Percentiles rank a stretch among this genome's conserved stretches.
Conservation (phyloP, 2,113 vertebrate genomes). For the Grantiella picta region DNA sequence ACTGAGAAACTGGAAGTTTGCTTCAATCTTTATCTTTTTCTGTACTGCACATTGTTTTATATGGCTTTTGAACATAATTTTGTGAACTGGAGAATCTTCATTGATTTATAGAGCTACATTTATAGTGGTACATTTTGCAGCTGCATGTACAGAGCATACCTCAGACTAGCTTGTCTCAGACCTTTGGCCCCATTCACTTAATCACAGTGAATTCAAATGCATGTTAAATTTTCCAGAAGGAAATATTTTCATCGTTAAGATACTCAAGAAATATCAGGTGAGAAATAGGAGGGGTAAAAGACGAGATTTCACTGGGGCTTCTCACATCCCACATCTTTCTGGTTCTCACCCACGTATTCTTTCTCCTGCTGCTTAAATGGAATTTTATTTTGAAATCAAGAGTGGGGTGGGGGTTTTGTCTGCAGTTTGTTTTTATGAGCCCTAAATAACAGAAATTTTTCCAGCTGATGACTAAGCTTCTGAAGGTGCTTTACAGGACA, state of each 20-base stretch:
- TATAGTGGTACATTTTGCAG: background rate
- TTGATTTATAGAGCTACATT: background rate
- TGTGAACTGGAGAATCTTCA: background rate
- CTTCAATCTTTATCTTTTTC: background rate
- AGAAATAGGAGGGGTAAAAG: background rate
- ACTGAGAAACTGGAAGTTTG: background rate
- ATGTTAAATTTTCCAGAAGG: background rate
- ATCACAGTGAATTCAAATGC: background rate
- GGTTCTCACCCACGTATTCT: background rate
- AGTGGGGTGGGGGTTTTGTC: rapidly evolving
- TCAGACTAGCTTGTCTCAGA: background rate
- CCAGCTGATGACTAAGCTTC: background rate
- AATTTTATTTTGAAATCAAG: background rate
- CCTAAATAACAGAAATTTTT: background rate
- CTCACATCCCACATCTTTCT: background rate
- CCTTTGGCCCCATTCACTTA: background rate
- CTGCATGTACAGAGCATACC: background rate
- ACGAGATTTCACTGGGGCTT: background rate
- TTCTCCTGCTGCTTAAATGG: background rate
- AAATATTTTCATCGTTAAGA: background rate
- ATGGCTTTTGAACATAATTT: background rate
- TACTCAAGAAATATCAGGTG: background rate
- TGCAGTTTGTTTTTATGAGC: background rate
- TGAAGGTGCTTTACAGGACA: background rate
- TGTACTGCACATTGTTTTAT: background rate